phyloP scores from a whole-genome alignment of 2,113 vertebrate species.

The Chaetura pelagica region DNA sequence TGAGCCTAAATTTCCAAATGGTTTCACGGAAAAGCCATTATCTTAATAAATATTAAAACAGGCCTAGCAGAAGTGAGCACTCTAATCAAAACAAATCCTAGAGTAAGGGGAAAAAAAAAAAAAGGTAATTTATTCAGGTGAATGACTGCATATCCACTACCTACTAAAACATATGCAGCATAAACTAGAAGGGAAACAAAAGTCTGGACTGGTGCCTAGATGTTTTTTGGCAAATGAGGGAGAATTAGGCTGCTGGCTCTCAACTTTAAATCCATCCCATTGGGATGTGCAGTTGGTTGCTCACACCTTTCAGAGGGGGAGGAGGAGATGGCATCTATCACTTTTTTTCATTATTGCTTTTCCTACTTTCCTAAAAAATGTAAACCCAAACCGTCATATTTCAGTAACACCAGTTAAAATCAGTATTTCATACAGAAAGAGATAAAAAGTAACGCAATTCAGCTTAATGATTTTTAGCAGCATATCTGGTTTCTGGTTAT shows the following conservation, averaged over 20 bases:
- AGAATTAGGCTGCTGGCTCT: background rate
- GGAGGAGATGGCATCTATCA: background rate
- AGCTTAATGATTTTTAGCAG: background rate
- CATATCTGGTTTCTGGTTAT: background rate
- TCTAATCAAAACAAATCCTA: background rate
- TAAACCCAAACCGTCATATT: background rate
- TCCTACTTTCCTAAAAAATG: background rate
- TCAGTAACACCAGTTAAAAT: background rate
- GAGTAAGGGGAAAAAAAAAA: background rate
- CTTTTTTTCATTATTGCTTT: background rate
- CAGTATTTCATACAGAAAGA: background rate
- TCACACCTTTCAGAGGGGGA: background rate
- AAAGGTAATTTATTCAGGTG: background rate
- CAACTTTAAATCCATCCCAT: background rate
- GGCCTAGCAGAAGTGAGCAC: background rate
- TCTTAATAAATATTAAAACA: background rate
- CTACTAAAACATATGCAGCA: background rate
- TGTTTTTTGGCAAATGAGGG: background rate
- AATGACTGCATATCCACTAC: background rate
- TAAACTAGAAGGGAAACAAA: conserved; percentile 3
- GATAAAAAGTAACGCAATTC: background rate
- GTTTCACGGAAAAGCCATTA: background rate
- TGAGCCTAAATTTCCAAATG: background rate
- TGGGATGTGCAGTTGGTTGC: background rate
- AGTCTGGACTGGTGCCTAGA: conserved; percentile 26